Base-by-base conservation (phyloP, 2,797 vertebrate genomes). In the Darevskia nairensis region DNA sequence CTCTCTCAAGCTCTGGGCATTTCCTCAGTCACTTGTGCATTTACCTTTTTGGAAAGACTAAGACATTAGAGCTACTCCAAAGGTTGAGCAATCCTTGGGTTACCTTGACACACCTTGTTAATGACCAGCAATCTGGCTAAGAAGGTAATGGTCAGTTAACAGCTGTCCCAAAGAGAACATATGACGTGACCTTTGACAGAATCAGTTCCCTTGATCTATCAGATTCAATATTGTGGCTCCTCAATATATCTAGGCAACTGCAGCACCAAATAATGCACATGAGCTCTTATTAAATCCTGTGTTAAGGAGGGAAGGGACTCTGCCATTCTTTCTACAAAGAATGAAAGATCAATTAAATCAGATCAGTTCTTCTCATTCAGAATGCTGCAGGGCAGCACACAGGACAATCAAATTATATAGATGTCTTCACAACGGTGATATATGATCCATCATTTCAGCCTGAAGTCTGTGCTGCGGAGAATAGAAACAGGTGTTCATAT, bases 271-370 rank as follows among this genome's bases (percentile, higher is more conserved):
- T 75, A 72, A 91, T 86, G 91, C 72, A 90, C 82, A 91, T 41
- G 76, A 39, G 69, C 66, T 83, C 46, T 66, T 91, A 72, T 68
- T 87, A 75, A 6, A 89, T 17, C 50, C 55, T 21, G 7, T 32
- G 27, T 19, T 15, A 72, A 17, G 72, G 55, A 41, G 35, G 9
- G 61, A 77, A 41, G 55, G 64, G 27, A 2, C 8, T 10, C 74
- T 66, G 35, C 55, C 13, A 41, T 77, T 85, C 35, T 66, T 44
- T 41, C 35, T 64, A 19, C 4, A 44, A 76, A 23, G 17, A 64
- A 64, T 39, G 32, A 44, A 84, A 64, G 55, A 23, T 64, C 32
- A 76, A 29, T 41, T 64, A n/a, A 29, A n/a, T 71, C 9, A 71
- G 41, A 23, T n/a, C 13, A 11, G 15, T 27, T 50, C 68, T 10